These are phyloP conservation scores for Crioceris asparagi DNA, from an alignment of 2,888 invertebrate species.

Conservation along the genomic window DNA sequence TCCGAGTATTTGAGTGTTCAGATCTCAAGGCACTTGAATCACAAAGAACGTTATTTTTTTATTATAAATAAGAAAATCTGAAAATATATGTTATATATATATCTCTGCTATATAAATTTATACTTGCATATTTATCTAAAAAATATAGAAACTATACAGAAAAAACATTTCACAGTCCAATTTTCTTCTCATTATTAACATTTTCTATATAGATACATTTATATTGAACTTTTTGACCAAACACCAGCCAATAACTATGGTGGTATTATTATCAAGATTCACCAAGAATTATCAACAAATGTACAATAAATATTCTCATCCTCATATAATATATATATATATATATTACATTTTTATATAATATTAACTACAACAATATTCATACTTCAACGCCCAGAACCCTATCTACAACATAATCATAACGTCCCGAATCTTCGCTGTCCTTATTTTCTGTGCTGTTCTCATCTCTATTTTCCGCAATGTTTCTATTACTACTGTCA, in stretches of 20 bases:
- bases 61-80: background rate
- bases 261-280: too few species aligned
- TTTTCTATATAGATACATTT: background rate
- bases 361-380: constrained; percentile 20
- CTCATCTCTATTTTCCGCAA: constrained; percentile 37
- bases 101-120: background rate
- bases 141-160: background rate
- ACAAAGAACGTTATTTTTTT: constrained; percentile 24
- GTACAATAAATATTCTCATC: too few species aligned
- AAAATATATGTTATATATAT: constrained; percentile 2
- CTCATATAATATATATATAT: background rate
- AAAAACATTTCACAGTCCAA: constrained; percentile 2
- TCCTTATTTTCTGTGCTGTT: constrained; percentile 30
- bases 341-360: background rate
- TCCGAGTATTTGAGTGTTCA: constrained; percentile 18
- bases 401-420: constrained; percentile 74
- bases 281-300: too few species aligned
- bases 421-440: constrained; percentile 43
- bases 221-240: too few species aligned
- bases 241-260: too few species aligned
- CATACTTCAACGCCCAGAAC: constrained; percentile 78
- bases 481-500: constrained; percentile 25
- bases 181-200: background rate
- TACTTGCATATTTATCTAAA: too few species aligned
- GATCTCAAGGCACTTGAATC: constrained; percentile 36